A percentile compares a stretch with the other conserved stretches of the same genome.
phyloP scores from a whole-genome alignment of 2,888 invertebrate genomes.

The Hydrotaea diabolus region DNA sequence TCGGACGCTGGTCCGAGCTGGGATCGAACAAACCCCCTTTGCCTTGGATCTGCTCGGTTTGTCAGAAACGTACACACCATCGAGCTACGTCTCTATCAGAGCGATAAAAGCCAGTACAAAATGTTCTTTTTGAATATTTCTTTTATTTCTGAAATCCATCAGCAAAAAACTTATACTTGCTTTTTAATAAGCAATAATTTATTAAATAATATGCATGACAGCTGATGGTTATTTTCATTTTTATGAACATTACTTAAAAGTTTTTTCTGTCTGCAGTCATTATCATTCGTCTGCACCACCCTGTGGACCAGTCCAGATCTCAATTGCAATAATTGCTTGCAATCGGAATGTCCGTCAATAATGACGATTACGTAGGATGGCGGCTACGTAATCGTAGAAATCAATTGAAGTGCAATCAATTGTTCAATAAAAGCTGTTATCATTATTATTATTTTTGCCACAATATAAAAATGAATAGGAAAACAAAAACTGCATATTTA shows the following conservation, averaged over 20 bases:
- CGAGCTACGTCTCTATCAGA: no score
- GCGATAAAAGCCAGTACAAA: no score
- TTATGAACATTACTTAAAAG: not conserved
- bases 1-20: no score
- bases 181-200: not conserved
- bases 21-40: no score
- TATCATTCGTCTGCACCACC: no score
- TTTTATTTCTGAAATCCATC: no score
- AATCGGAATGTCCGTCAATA: not conserved
- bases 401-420: constrained; percentile 61
- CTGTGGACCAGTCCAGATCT: not conserved
- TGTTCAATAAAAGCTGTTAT: constrained; percentile 44
- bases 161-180: no score
- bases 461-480: constrained; percentile 24
- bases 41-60: no score
- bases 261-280: not conserved
- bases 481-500: constrained; percentile 19
- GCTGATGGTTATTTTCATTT: not conserved
- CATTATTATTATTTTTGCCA: constrained; percentile 56
- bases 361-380: not conserved
- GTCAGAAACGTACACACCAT: no score
- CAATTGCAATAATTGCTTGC: not conserved
- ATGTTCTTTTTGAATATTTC: no score
- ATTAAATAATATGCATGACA: not conserved
- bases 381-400: constrained; percentile 18